A percentile compares a stretch with the other conserved stretches of the same genome.
These are phyloP conservation scores for Campoplex nolae DNA, from an alignment of 2,888 invertebrate genomes.

Conservation along the genomic window DNA sequence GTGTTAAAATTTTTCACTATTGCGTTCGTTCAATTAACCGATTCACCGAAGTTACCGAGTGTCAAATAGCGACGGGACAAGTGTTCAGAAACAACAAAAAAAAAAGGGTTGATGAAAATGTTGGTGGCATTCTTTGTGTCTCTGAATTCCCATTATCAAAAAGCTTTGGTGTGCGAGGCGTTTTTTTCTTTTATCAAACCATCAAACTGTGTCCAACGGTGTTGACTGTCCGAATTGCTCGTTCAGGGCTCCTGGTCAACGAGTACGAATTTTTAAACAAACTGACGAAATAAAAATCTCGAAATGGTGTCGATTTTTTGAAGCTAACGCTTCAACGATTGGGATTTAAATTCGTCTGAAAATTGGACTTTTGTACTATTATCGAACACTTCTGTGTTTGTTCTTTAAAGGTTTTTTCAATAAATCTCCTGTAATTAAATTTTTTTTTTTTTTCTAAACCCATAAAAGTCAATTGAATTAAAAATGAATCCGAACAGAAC, in stretches of 20 bases:
- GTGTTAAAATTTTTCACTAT: background rate
- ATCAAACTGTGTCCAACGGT: slow-evolving; percentile 31
- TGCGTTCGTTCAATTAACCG: background rate
- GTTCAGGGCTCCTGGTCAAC: slow-evolving; percentile 28
- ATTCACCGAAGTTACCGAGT: slow-evolving; percentile 2
- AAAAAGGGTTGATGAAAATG: slow-evolving; percentile 41
- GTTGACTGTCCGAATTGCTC: slow-evolving; percentile 47
- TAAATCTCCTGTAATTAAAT: background rate
- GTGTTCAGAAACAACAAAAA: slow-evolving; percentile 5
- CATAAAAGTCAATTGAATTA: background rate
- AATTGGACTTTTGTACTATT: background rate
- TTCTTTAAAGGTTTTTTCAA: background rate
- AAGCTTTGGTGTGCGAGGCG: slow-evolving; percentile 15
- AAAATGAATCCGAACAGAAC: background rate
- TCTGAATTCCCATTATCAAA: slow-evolving; percentile 50
- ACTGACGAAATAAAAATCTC: background rate
- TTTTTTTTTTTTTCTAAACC: background rate
- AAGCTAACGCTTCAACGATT: slow-evolving; percentile 8
- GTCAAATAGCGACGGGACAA: slow-evolving; percentile 9
- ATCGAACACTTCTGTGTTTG: background rate
- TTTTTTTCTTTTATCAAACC: slow-evolving; percentile 20
- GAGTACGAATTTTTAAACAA: slow-evolving; percentile 31
- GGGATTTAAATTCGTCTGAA: slow-evolving; percentile 10
- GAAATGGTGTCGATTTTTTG: slow-evolving; percentile 33
- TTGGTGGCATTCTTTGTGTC: slow-evolving; percentile 28